Conservation (phyloP, 2,113 vertebrate genomes). For the Rynchops niger region DNA sequence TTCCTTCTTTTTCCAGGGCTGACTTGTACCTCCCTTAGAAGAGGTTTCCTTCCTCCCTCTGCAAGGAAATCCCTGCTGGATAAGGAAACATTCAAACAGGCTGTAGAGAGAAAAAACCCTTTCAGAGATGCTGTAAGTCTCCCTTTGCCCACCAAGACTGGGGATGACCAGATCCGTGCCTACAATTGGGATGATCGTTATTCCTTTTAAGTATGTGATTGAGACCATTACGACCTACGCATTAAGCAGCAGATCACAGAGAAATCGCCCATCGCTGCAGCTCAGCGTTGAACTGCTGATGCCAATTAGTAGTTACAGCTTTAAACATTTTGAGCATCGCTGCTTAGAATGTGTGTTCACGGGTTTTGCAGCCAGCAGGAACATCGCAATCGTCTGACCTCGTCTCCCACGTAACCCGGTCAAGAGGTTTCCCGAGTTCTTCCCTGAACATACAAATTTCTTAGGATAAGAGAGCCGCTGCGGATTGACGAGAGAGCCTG, state of each 20-base stretch:
- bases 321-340: not conserved
- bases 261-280: not conserved
- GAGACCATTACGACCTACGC: not conserved
- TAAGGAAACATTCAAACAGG: not conserved
- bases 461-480: not conserved
- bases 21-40: not conserved
- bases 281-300: not conserved
- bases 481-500: not conserved
- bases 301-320: not conserved
- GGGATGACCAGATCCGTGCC: not conserved
- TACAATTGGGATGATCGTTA: not conserved
- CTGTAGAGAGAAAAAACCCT: not conserved
- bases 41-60: not conserved
- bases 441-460: not conserved
- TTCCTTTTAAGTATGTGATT: not conserved
- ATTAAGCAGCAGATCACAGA: not conserved
- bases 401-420: not conserved
- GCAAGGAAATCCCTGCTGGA: not conserved
- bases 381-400: not conserved
- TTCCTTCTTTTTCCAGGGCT: not conserved
- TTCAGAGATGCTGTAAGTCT: not conserved
- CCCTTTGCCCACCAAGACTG: not conserved
- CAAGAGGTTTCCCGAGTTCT: not conserved
- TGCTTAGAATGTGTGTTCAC: not conserved
- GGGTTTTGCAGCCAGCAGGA: not conserved